phyloP scores from a whole-genome alignment of 2,888 invertebrate species.

The Aphodius granarius region DNA sequence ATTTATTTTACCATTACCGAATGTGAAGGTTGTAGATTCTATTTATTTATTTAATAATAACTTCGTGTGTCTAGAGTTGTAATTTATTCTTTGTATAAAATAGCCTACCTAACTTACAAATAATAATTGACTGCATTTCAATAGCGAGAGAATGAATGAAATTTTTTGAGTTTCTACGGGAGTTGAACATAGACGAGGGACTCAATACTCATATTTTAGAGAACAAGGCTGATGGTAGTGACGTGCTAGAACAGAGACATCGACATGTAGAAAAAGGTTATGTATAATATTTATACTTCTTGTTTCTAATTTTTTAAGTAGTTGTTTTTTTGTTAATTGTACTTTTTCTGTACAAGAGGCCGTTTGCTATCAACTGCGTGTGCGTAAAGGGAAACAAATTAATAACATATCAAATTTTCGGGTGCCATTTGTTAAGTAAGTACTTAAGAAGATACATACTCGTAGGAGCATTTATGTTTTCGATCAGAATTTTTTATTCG shows the following conservation, averaged over 20 bases:
- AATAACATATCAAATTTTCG: slow-evolving; percentile 32
- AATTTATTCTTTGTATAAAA: neutral
- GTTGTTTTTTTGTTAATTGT: neutral
- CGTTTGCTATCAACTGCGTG: neutral
- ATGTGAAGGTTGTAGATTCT: neutral
- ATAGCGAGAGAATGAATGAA: slow-evolving; percentile 7
- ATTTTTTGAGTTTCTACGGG: neutral
- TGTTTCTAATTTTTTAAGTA: neutral
- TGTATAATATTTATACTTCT: neutral
- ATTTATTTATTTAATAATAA: neutral
- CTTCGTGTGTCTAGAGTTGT: neutral
- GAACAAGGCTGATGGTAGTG: slow-evolving; percentile 49
- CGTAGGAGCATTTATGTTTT: slow-evolving; percentile 35
- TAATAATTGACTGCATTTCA: slow-evolving; percentile 30
- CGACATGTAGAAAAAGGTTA: neutral
- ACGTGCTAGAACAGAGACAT: slow-evolving; percentile 24
- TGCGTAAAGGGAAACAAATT: neutral
- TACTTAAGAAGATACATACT: slow-evolving; percentile 33
- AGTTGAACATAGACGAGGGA: slow-evolving; percentile 35
- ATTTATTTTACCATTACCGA: neutral
- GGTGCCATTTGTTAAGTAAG: slow-evolving; percentile 36
- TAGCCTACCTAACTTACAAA: neutral
- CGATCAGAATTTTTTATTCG: slow-evolving; percentile 19
- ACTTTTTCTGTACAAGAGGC: neutral
- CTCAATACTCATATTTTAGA: slow-evolving; percentile 51